phyloP scores from a whole-genome alignment of 2,113 vertebrate species.

The Anarhynchus alexandrinus region DNA sequence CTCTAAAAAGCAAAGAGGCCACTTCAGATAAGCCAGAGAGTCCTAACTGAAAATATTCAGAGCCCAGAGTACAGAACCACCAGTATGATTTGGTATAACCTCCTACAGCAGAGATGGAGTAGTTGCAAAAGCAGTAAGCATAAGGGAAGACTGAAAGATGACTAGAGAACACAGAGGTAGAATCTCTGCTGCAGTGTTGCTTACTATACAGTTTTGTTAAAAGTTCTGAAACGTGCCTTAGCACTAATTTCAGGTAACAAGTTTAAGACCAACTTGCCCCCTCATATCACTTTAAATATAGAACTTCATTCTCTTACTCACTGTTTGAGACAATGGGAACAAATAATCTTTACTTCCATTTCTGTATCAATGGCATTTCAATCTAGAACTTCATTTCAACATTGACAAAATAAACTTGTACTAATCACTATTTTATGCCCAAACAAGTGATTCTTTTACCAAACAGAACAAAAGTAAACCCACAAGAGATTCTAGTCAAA shows the following conservation, averaged over 20 bases:
- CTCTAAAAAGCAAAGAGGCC: background rate
- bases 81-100: background rate
- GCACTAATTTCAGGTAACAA: background rate
- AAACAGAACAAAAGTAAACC: background rate
- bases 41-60: background rate
- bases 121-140: background rate
- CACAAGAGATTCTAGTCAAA: background rate
- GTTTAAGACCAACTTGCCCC: background rate
- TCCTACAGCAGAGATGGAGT: background rate
- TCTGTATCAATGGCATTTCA: background rate
- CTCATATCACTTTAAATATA: background rate
- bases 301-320: background rate
- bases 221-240: background rate
- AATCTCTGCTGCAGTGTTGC: background rate
- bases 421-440: background rate
- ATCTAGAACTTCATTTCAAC: background rate
- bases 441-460: background rate
- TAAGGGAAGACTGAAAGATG: background rate
- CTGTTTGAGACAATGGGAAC: background rate
- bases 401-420: background rate
- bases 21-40: background rate
- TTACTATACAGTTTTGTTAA: accelerated
- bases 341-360: background rate
- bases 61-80: background rate
- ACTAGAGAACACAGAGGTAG: background rate